Base-by-base conservation (phyloP, 2,113 vertebrate species). In the Thamnaconus septentrionalis region DNA sequence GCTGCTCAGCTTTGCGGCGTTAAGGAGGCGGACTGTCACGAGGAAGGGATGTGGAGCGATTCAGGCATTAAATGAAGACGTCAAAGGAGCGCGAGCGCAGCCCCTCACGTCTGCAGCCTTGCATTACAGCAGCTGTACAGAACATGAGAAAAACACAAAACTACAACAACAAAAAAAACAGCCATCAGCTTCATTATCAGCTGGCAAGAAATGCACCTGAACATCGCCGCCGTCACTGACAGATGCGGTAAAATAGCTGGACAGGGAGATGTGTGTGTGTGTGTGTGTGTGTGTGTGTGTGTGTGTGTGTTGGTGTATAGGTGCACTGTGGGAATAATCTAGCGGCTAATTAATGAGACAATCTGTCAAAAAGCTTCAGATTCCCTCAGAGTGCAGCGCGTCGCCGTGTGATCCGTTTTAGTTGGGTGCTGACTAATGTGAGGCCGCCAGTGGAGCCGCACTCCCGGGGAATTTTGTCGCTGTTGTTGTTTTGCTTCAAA, bases 311-410 rank as follows among this genome's bases (percentile, higher is more conserved):
- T 1, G 18, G 18, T 31, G 18, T 31, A 31, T 1, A 31, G 18
- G 18, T 31, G 18, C 18, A 31, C 44, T 41, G 61, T 31, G 51
- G 31, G 48, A 77, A 81, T 59, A 73, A 58, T 54, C 41, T 48
- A 59, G 66, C 49, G 54, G 58, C 51, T 64, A 76, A 83, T 82
- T 74, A 75, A 69, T 53, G 56, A 75, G 52, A 66, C 54, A 67
- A 76, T 70, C 64, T 75, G 67, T 55, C 64, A 71, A 59, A 69
- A 66, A 62, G 11, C 56, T 61, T 71, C 48, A 63, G 56, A 64
- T 76, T 66, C 43, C 49, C 61, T 64, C 56, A 59, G 48, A 78
- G 50, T 57, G 67, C 11, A 50, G 58, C 55, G 70, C 67, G 71
- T 57, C 53, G 60, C 61, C 8, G 11, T 61, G 66, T 61, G 71